Conservation (phyloP, 2,113 vertebrate genomes). For the Amazona guildingii region DNA sequence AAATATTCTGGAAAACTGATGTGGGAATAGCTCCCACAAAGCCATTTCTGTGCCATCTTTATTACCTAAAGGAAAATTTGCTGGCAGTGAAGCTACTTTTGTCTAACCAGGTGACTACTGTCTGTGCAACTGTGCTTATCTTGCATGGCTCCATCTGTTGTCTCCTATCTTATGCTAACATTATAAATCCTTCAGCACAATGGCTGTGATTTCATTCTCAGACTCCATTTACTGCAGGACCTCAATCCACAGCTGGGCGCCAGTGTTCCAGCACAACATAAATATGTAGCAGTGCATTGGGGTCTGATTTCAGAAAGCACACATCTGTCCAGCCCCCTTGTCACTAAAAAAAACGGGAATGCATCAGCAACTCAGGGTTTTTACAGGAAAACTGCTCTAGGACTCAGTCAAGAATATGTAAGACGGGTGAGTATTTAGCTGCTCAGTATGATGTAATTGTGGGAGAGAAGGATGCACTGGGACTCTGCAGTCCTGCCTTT, state of each 20-base stretch:
- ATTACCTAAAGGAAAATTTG: background rate
- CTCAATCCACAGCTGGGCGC: background rate
- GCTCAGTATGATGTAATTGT: background rate
- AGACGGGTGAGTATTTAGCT: background rate
- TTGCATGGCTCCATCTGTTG: background rate
- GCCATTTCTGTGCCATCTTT: background rate
- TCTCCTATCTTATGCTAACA: background rate
- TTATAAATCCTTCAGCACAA: background rate
- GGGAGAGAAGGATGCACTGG: background rate
- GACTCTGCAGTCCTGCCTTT: background rate
- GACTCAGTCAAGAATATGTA: background rate
- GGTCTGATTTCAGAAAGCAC: background rate
- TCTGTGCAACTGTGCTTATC: background rate
- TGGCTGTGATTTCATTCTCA: background rate
- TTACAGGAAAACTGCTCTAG: background rate
- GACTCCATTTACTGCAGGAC: background rate
- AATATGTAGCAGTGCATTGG: rapidly evolving
- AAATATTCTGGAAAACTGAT: background rate
- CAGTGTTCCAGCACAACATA: background rate
- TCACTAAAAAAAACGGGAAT: background rate
- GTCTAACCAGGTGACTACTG: background rate
- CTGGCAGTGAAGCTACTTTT: background rate
- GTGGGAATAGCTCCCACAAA: background rate
- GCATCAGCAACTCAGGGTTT: background rate
- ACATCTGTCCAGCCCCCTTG: background rate